phyloP scores from a whole-genome alignment of 2,797 vertebrate species.

The Chaetophractus vellerosus region DNA sequence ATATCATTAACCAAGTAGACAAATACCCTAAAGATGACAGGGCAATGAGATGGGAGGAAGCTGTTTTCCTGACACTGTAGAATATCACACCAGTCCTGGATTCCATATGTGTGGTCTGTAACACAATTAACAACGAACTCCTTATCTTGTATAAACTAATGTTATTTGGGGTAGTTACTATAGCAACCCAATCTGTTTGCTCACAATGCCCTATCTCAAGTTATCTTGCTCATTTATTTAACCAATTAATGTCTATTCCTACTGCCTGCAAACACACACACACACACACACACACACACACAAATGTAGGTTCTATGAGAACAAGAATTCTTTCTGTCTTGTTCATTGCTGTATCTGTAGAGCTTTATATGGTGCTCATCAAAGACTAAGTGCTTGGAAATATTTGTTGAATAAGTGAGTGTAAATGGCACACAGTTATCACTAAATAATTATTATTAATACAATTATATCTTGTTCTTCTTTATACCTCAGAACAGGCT shows the following conservation, averaged over 20 bases:
- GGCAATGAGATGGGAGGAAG: neutral
- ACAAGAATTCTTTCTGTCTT: neutral
- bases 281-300: too few relatives aligned
- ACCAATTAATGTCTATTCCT: neutral
- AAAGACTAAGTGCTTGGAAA: neutral
- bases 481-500: neutral
- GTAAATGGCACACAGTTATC: neutral
- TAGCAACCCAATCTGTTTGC: neutral
- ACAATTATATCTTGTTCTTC: neutral
- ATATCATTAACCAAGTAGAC: neutral
- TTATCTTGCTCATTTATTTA: slow-evolving; percentile 36
- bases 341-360: neutral
- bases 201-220: neutral
- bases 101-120: neutral
- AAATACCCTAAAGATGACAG: neutral
- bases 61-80: neutral
- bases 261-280: too few relatives aligned
- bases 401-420: neutral
- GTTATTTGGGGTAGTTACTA: slow-evolving; percentile 10
- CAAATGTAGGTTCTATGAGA: neutral
- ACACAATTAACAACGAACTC: slow-evolving; percentile 4
- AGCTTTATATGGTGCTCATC: neutral
- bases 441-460: neutral
- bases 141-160: neutral
- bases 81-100: neutral